phyloP scores from a whole-genome alignment of 1,140 invertebrate species.

The Sesamia nonagrioides region DNA sequence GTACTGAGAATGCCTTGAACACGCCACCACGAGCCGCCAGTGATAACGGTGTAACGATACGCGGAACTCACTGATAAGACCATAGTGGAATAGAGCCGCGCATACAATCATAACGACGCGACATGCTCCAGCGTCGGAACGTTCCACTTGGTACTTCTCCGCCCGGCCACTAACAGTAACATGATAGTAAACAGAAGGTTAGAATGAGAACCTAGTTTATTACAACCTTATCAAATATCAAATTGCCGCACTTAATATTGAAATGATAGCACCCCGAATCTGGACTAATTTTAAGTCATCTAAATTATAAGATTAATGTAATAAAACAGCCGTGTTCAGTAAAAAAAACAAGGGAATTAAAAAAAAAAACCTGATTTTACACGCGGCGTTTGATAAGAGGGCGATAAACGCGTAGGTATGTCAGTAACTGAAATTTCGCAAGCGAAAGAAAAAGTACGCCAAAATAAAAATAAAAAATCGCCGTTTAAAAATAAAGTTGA shows the following conservation, averaged over 20 bases:
- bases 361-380: background rate
- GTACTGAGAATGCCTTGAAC: slow-evolving; percentile 42
- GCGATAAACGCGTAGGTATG: slow-evolving; percentile 57
- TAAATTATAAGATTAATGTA: background rate
- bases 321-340: background rate
- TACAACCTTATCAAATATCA: background rate
- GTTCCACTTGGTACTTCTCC: background rate
- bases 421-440: slow-evolving; percentile 58
- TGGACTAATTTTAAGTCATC: background rate
- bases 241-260: background rate
- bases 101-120: background rate
- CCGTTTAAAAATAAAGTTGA: slow-evolving; percentile 49
- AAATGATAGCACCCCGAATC: background rate
- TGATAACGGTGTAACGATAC: slow-evolving; percentile 43
- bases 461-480: slow-evolving; percentile 58
- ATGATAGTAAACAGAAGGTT: slow-evolving; percentile 16
- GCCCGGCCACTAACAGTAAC: background rate
- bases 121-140: slow-evolving; percentile 26
- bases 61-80: slow-evolving; percentile 44
- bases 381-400: slow-evolving; percentile 60
- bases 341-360: background rate
- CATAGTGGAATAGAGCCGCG: slow-evolving; percentile 6
- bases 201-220: background rate
- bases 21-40: slow-evolving; percentile 22
- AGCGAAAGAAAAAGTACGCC: slow-evolving; percentile 54